Percentiles rank a stretch among this genome's conserved stretches.
Conservation (phyloP, 2,113 vertebrate genomes). For the Motacilla tschutschensis region DNA sequence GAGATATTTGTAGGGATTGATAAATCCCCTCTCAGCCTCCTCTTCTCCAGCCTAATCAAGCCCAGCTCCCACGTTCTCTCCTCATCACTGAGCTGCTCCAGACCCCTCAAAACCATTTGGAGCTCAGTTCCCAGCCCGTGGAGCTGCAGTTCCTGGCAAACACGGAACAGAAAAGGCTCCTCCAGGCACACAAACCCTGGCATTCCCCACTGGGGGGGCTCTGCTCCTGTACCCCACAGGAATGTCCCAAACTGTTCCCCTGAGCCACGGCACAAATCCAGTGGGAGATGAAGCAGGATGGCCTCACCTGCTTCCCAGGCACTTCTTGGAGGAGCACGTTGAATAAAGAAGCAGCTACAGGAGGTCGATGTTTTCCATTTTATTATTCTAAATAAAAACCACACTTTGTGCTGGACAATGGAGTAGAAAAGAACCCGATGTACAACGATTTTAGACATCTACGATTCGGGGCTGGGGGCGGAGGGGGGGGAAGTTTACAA, state of each 20-base stretch:
- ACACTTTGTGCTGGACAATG: conserved; percentile 80
- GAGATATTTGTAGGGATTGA: too few relatives aligned
- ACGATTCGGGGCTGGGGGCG: conserved; percentile 27
- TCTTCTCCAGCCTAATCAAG: background rate
- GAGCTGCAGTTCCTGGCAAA: background rate
- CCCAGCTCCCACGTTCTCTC: background rate
- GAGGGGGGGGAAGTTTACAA: conserved; percentile 67
- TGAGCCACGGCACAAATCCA: accelerated
- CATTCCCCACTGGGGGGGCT: background rate
- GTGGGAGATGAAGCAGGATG: accelerated
- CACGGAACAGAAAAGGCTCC: background rate
- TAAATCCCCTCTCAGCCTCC: background rate
- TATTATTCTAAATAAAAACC: conserved; percentile 86
- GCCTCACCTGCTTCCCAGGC: background rate
- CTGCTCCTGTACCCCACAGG: background rate
- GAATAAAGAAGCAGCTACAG: background rate
- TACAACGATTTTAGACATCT: conserved; percentile 78
- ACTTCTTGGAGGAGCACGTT: accelerated
- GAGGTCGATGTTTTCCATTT: conserved; percentile 56
- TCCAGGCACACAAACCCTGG: background rate
- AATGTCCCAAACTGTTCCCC: accelerated
- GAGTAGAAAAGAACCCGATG: conserved; percentile 83
- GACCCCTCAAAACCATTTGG: background rate
- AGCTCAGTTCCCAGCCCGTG: background rate
- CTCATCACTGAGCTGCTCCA: background rate